Evolutionary conservation across 2,113 vertebrate species (phyloP).

Genomic region (Ciconia stormi): DNA sequence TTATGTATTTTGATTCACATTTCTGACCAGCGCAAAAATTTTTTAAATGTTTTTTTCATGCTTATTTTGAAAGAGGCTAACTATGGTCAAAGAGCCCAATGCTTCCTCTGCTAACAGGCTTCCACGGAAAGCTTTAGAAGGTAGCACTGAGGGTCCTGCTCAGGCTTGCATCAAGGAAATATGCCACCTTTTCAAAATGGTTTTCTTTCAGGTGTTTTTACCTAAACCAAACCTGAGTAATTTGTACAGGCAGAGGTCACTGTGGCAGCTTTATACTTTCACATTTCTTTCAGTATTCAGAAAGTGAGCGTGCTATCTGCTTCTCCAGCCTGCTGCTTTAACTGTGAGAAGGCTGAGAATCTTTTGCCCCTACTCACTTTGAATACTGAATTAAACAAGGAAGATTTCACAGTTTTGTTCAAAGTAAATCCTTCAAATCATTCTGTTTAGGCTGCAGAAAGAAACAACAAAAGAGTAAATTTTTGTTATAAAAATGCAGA

Average conservation of each 20-base stretch:
- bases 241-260: neutral
- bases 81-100: neutral
- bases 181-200: neutral
- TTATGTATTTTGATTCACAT: neutral
- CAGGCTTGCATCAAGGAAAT: accelerated
- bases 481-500: neutral
- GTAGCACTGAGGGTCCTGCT: neutral
- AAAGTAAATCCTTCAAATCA: neutral
- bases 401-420: neutral
- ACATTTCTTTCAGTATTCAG: neutral
- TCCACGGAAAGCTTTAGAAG: neutral
- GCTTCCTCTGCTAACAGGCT: neutral
- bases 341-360: neutral
- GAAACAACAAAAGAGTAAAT: neutral
- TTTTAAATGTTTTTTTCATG: neutral
- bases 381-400: neutral
- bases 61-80: neutral
- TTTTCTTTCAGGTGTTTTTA: neutral
- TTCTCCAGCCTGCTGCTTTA: neutral
- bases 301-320: neutral
- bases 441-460: neutral
- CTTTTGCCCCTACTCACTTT: neutral
- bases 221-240: neutral
- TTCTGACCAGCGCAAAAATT: neutral
- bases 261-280: neutral